Evolutionary conservation across 2,888 invertebrate genomes (phyloP).

Genomic region (Camptogramma bilineatum): DNA sequence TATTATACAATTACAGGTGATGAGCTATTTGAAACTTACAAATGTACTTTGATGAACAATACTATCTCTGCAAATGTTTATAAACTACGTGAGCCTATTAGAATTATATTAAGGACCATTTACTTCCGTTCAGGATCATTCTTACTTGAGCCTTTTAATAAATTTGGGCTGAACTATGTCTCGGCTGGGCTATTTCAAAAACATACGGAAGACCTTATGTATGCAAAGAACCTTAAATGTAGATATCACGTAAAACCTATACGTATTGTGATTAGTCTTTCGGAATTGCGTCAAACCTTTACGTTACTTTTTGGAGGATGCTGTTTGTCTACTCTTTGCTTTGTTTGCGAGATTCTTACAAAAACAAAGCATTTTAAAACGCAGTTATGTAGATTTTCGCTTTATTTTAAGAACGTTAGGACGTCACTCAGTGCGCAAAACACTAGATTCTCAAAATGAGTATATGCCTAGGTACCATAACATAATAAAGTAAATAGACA

Average conservation of each 20-base stretch:
- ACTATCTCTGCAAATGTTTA: conserved; percentile 44
- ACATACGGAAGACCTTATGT: conserved; percentile 32
- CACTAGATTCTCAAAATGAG: too few species aligned
- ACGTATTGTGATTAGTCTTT: conserved; percentile 32
- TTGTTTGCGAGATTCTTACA: conserved; percentile 38
- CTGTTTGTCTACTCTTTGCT: conserved; percentile 46
- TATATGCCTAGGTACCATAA: too few species aligned
- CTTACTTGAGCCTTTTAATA: conserved; percentile 36
- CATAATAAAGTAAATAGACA: too few species aligned
- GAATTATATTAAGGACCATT: conserved; percentile 43
- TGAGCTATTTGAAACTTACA: conserved; percentile 36
- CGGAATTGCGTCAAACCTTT: conserved; percentile 41
- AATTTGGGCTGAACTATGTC: conserved; percentile 30
- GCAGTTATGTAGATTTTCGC: background rate
- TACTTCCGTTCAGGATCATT: conserved; percentile 56
- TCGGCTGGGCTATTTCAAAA: conserved; percentile 47
- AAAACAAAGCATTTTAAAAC: background rate
- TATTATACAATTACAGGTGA: conserved; percentile 47
- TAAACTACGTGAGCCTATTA: conserved; percentile 41
- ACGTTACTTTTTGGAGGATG: conserved; percentile 46
- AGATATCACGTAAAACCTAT: conserved; percentile 26
- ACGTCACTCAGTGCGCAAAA: too few species aligned
- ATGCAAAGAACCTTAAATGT: conserved; percentile 45
- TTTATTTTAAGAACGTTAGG: too few species aligned
- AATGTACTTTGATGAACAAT: conserved; percentile 45